Evolutionary conservation across 1,140 invertebrate species (phyloP).

Genomic region (Planococcus citri): DNA sequence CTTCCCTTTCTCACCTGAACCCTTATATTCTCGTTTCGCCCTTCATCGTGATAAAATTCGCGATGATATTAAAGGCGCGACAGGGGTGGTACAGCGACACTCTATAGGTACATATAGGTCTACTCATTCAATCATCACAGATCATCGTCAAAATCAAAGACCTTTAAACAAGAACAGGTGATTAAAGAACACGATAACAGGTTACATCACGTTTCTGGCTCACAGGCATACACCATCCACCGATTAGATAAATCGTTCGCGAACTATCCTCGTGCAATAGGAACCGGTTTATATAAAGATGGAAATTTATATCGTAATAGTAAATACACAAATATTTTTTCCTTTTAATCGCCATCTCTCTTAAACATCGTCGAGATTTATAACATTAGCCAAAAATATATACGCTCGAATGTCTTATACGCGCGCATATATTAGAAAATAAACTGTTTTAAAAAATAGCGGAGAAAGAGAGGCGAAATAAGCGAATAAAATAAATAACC

Average conservation of each 20-base stretch:
- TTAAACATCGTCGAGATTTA: background rate
- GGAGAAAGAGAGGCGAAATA: background rate
- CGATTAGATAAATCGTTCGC: slow-evolving; percentile 11
- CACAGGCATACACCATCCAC: background rate
- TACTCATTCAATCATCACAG: background rate
- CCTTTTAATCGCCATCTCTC: background rate
- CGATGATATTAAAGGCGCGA: too few species aligned
- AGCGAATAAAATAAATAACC: background rate
- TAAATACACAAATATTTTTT: background rate
- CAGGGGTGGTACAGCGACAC: too few species aligned
- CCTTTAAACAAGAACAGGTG: slow-evolving; percentile 9
- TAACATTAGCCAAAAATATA: background rate
- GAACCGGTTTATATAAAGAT: background rate
- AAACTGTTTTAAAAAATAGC: background rate
- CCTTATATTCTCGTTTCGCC: too few species aligned
- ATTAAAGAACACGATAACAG: slow-evolving; percentile 10
- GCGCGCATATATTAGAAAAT: background rate
- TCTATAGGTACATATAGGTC: too few species aligned
- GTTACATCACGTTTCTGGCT: slow-evolving; percentile 9
- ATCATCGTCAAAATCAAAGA: background rate
- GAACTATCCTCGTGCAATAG: slow-evolving; percentile 10
- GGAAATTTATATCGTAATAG: background rate
- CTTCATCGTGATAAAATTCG: too few species aligned
- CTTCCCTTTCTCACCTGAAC: too few species aligned
- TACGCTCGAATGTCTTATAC: background rate